Evolutionary conservation across 2,888 invertebrate species (phyloP), one percentile per base, ranked within the genome.

Genomic region (Amorpha juglandis): DNA sequence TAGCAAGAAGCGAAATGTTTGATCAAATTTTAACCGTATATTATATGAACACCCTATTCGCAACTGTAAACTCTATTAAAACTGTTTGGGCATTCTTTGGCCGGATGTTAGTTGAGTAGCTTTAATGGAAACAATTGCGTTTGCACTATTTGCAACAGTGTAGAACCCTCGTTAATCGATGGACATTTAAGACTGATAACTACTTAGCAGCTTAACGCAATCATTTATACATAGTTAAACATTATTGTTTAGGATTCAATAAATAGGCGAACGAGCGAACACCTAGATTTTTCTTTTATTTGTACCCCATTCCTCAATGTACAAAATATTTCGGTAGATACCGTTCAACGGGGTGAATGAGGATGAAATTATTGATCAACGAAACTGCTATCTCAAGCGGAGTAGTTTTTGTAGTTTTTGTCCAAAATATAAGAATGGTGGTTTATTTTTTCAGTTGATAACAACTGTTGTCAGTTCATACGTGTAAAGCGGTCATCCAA

Each of bases 151-250:
- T 38, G 58, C 42, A 12, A 42, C 58, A 58, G 38, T 58, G 42
- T 58, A 58, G 58, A 42, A 58, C 58, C 58, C 58, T 58, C 58
- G n/a, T 42, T 58, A 58, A 58, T 58, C 16, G 58, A 58, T 58
- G 58, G 58, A 58, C 58, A 58, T 38, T 58, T 58, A 58, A 58
- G 58, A 58, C 58, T 58, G 58, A 58, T 58, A 58, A 58, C 58
- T 58, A 58, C 58, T 58, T 42, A 58, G 42, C 58, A 58, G 58
- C 58, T 58, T 58, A 58, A 58, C 42, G 42, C 38, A 50, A 50
- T 19, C 38, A 58, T 58, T 58, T 53, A 58, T 58, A 58, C 42
- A 58, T 58, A 42, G 58, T 58, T 58, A 42, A 58, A 58, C 19
- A 38, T 58, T 58, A 58, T 58, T 58, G 58, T 58, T 58, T 58